Evolutionary conservation across 1,140 invertebrate species (phyloP).

Genomic region (Eulimnadia texana): DNA sequence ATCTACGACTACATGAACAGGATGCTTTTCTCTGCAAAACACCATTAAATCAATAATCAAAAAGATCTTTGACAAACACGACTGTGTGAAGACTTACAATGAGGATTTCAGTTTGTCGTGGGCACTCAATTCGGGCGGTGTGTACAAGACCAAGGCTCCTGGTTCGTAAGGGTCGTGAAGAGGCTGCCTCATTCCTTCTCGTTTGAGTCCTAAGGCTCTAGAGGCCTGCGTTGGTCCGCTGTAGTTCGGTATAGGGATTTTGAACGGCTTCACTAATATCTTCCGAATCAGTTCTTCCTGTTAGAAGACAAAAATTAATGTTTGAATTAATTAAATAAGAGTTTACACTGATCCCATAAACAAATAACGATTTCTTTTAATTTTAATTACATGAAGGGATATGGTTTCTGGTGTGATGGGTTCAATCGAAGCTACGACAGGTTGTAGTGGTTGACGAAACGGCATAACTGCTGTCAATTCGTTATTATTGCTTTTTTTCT

Average conservation of each 20-base stretch:
- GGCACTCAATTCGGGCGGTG: slow-evolving; percentile 62
- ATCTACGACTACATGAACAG: slow-evolving; percentile 89
- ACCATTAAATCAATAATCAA: no score
- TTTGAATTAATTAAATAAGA: slow-evolving; percentile 14
- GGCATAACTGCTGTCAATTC: slow-evolving; percentile 24
- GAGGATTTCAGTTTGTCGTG: slow-evolving; percentile 70
- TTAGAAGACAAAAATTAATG: slow-evolving; percentile 21
- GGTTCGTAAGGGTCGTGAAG: slow-evolving; percentile 89
- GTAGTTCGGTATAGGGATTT: slow-evolving; percentile 89
- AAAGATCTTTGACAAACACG: no score
- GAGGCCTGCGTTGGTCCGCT: slow-evolving; percentile 40
- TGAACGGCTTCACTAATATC: slow-evolving; percentile 78
- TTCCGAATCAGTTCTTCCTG: slow-evolving; percentile 65
- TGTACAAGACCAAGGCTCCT: slow-evolving; percentile 79
- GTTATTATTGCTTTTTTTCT: slow-evolving; percentile 16
- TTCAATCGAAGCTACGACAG: slow-evolving; percentile 18
- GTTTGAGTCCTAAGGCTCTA: slow-evolving; percentile 54
- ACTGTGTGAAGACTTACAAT: slow-evolving; percentile 32
- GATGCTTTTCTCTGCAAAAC: slow-evolving; percentile 38
- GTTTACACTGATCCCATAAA: slow-evolving; percentile 16
- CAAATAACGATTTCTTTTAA: neutral
- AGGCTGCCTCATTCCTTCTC: slow-evolving; percentile 50
- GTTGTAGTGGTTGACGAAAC: slow-evolving; percentile 13
- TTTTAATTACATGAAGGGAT: slow-evolving; percentile 27
- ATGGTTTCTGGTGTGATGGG: slow-evolving; percentile 27